Evolutionary conservation across 2,888 invertebrate genomes (phyloP), one percentile per base, ranked within the genome.

Genomic region (Liopterus haemorrhoidalis): DNA sequence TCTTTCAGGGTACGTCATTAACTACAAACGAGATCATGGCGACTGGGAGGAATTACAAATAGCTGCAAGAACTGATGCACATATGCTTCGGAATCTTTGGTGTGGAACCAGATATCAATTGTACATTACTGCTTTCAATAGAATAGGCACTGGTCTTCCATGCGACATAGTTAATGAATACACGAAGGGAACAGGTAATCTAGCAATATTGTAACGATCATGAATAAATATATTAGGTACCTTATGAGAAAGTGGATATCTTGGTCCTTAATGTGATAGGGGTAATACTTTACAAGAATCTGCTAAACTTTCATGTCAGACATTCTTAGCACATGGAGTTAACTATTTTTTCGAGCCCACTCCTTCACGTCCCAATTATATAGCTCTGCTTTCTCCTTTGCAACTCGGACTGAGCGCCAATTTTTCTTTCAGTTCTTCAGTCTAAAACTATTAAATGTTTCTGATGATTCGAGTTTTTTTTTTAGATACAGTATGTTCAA

Each of bases 31-130:
- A 9, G 88, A 90, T 57, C 86, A 85, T 58, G 91, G 91, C 0
- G 91, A 91, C 60, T 91, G 91, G 91, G 89, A 91, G 64, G 91
- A 91, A 65, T 70, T 89, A 48, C 89, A 89, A 65, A 84, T 91
- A 41, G 84, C 87, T 52, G 82, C 88, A 5, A 82, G 85, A 49
- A 82, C 82, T 4, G 83, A 83, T 48, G 82, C 85, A 45, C 85
- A 88, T 62, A 76, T 87, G 49, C 65, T 91, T 24, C 81, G 84
- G 30, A 86, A 87, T 65, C 70, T 92, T 28, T 87, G 87, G 83
- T 91, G 91, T 60, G 91, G 91, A 4, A 89, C 88, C 0, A 77
- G 84, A 20, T 92, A 92, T 66, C 86, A 89, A 60, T 74, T 91
- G 46, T 91, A 89, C 65, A 84, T 92, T 50, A 89, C 89, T 1